Base-by-base conservation (phyloP, 2,797 vertebrate species). In the Graptemys geographica region DNA sequence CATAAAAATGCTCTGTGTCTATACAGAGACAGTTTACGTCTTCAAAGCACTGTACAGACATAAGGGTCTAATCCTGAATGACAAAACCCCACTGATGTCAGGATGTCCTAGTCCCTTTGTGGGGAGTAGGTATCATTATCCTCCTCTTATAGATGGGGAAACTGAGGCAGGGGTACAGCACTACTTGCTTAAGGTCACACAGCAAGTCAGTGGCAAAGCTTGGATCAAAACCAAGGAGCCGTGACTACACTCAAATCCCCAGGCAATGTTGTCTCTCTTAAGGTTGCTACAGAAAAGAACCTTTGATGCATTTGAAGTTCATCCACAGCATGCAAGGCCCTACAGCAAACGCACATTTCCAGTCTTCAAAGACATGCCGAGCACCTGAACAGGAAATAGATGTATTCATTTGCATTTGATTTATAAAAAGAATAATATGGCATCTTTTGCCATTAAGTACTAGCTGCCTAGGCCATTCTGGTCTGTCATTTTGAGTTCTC, bases 251-350 rank as follows among this genome's bases (percentile, higher is more conserved):
- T 82, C 87, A 8, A 31, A 53, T 12, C 2, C 0, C 33, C 78
- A 41, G 52, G 0, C n/a, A 87, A 52, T 74, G 47, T 52, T 56
- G 76, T 18, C 56, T 83, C 5, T 74, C 78, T 85, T 27, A 23
- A 47, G 72, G 88, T 62, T 23, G 47, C 47, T 76, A 72, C 83
- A 79, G 79, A 16, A 87, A 85, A 83, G 52, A 2, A 18, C 11
- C 72, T 90, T 76, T 92, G 90, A 93, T 94, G 69, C 89, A 11
- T 87, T 92, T 94, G 81, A 72, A 33, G 84, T 80, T 84, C 59
- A 37, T n/a, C 55, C 33, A 15, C n/a, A n/a, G 59, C 80, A 25
- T 78, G 83, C 79, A 91, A n/a, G 59, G 85, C 37, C 55, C 7
- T 0, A 78, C 2, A 23, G 69, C 0, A 1, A 87, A 83, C 65